These are phyloP conservation scores for Branchipolynoe longqiensis DNA, from an alignment of 2,888 invertebrate species.

Conservation along the genomic window DNA sequence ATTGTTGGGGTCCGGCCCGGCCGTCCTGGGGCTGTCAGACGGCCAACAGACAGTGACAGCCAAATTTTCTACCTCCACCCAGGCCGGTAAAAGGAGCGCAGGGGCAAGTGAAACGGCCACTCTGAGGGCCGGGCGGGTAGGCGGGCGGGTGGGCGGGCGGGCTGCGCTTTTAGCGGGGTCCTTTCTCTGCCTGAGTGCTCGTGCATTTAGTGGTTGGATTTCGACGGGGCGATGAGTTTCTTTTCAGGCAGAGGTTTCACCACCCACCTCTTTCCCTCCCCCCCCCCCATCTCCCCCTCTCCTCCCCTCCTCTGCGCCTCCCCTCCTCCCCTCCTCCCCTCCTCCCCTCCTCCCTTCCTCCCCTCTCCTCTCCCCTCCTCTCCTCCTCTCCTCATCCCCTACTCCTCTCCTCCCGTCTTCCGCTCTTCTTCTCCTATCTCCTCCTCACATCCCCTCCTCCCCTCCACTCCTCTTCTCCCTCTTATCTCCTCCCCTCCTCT, in stretches of 20 bases:
- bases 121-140: conserved; percentile 7
- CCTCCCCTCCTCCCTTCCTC: neutral
- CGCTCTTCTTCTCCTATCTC: neutral
- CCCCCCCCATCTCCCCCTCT: neutral
- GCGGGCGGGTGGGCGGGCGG: neutral
- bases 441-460: neutral
- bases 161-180: conserved; percentile 50
- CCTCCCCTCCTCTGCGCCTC: neutral
- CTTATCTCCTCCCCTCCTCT: neutral
- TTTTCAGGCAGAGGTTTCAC: conserved; percentile 10
- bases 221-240: conserved; percentile 31
- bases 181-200: conserved; percentile 54
- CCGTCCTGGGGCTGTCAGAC: conserved; percentile 46
- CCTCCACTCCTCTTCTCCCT: neutral
- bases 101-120: conserved; percentile 51
- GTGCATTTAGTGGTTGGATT: conserved; percentile 48
- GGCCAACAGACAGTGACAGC: conserved; percentile 56
- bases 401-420: neutral
- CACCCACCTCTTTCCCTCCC: neutral
- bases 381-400: neutral
- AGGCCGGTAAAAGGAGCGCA: conserved; percentile 31
- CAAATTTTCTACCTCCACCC: conserved; percentile 51
- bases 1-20: conserved; percentile 12
- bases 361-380: neutral
- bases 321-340: neutral